A percentile compares a stretch with the other conserved stretches of the same genome.
These are phyloP conservation scores for Pelagia noctiluca DNA, from an alignment of 30 jellyfish, hydroid and myxozoan genomes.

Conservation along the genomic window DNA sequence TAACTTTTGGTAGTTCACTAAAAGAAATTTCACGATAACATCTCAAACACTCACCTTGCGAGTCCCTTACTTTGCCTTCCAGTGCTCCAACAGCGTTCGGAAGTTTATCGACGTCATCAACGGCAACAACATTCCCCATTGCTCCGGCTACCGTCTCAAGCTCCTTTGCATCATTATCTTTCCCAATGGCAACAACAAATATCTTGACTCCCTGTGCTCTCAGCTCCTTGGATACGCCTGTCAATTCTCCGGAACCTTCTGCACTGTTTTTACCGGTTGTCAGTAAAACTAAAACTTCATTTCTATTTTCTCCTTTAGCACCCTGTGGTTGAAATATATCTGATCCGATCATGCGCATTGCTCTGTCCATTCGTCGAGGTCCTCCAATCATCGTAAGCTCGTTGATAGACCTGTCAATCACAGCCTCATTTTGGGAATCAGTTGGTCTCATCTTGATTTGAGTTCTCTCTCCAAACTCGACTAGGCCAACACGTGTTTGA, in stretches of 20 bases:
- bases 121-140: constrained; percentile 20
- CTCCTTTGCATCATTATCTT: constrained; percentile 59
- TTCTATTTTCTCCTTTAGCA: constrained; percentile 40
- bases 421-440: constrained; percentile 44
- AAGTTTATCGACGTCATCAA: constrained; percentile 13
- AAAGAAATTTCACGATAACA: no score
- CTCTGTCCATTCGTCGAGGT: constrained; percentile 66
- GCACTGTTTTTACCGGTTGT: constrained; percentile 80
- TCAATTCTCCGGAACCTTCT: constrained; percentile 61
- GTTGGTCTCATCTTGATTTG: constrained; percentile 19
- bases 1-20: no score
- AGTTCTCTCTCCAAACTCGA: constrained; percentile 60
- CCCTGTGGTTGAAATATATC: constrained; percentile 39
- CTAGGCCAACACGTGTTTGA: constrained; percentile 68
- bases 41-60: constrained; percentile 48
- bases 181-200: constrained; percentile 70
- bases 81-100: constrained; percentile 34
- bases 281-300: constrained; percentile 60
- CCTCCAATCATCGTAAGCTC: constrained; percentile 72
- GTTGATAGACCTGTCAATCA: neutral
- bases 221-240: constrained; percentile 60
- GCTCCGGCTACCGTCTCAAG: constrained; percentile 36
- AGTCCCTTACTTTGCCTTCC: constrained; percentile 33
- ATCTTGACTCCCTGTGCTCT: constrained; percentile 61
- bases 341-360: constrained; percentile 40